Evolutionary conservation across 1,140 invertebrate genomes (phyloP), one percentile per base, ranked within the genome.

Genomic region (Hormaphis cornu): DNA sequence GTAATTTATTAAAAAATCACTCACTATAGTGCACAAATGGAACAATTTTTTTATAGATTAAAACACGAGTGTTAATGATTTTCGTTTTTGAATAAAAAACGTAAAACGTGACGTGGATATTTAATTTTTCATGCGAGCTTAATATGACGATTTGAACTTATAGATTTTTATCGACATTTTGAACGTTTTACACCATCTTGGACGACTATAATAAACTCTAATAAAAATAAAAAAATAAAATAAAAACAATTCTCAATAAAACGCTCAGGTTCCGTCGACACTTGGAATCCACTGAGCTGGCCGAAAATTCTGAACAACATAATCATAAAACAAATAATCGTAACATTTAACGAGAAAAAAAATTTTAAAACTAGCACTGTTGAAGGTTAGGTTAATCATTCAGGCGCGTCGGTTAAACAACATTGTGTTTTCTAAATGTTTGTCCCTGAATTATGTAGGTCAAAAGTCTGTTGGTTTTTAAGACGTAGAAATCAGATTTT

Each of bases 291-390:
- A 1, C 24, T 5, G 16, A 44, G 44, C 22, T 44, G 24, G 37
- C 40, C 22, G 20, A 59, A 42, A 59, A 28, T 44, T 56, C 14
- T 28, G 26, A 20, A 28, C 24, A n/a, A 44, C 18, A 61, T 61
- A 28, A 44, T 42, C 37, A 61, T 61, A 61, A 61, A 61, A 61
- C 37, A 44, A 22, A n/a, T n/a, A 56, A 56, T 56, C 22, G 16
- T 37, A 56, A 22, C 14, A 56, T 37, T 56, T 20, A 37, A 56
- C 53, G 10, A 56, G 24, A 56, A 56, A 56, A 53, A 54, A 54
- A 14, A 56, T n/a, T n/a, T n/a, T n/a, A n/a, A n/a, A n/a, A n/a
- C n/a, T n/a, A 37, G 37, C 33, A 14, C 37, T 37, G 6, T 2
- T 12, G 33, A 37, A 56, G 53, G 33, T 37, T 33, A 56, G 53